Conservation (phyloP, 2,888 invertebrate genomes). For the Petrolisthes manimaculis region DNA sequence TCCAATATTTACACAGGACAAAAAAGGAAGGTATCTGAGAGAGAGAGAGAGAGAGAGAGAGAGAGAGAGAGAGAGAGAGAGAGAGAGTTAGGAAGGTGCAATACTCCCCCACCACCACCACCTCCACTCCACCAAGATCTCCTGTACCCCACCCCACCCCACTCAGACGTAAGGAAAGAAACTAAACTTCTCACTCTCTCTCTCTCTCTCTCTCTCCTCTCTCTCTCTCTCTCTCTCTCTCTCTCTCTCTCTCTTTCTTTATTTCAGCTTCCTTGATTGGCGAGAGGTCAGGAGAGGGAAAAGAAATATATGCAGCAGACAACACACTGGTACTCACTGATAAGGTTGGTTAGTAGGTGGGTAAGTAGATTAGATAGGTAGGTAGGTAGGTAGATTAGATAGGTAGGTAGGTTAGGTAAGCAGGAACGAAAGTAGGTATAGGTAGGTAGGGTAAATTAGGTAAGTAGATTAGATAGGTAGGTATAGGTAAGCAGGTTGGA, state of each 20-base stretch:
- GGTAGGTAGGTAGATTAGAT: background rate
- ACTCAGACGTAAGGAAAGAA: too few species aligned
- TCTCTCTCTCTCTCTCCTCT: background rate
- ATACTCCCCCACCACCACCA: too few species aligned
- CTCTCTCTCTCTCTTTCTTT: background rate
- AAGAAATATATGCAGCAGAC: too few species aligned
- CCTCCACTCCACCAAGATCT: too few species aligned
- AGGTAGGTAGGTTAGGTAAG: background rate
- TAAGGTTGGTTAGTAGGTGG: background rate
- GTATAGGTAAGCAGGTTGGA: background rate
- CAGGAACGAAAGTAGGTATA: background rate
- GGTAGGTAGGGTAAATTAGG: background rate
- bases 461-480: background rate
- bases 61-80: constrained; percentile 9
- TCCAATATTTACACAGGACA: background rate
- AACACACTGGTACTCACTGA: too few species aligned
- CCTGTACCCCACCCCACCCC: too few species aligned
- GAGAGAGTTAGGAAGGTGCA: too few species aligned
- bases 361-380: background rate
- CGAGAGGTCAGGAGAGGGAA: too few species aligned
- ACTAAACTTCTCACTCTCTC: background rate
- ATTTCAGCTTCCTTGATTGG: background rate
- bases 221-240: background rate
- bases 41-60: constrained; percentile 3
- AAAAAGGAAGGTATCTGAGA: background rate